Base-by-base conservation (phyloP, 2,888 invertebrate genomes). In the Tridacna gigas region DNA sequence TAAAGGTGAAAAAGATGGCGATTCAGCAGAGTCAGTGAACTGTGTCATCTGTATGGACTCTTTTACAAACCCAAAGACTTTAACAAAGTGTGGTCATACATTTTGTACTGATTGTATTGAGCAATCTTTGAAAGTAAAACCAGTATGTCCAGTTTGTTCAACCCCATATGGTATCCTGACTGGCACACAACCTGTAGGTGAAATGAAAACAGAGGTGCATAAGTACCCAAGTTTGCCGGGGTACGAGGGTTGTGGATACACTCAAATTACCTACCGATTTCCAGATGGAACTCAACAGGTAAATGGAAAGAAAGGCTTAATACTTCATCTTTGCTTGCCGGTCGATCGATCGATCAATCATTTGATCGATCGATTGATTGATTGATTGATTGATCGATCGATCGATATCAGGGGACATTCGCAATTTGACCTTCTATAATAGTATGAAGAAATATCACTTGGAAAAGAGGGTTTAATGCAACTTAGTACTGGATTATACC, bases 91-190 rank as follows among this genome's bases (percentile, higher is more conserved):
- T 83, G 86, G 83, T 26, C 88, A 88, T 69, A 60, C 67, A 15
- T 88, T 83, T 73, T 88, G 88, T 75, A 77, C 67, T 20, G 86
- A 86, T 18, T 88, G 88, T 66, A 86, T 88, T 71, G 85, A 82
- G 7, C 73, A 71, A 18, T 83, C 75, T 22, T 88, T 88, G 60
- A 69, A 56, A 22, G 65, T 77, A 22, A 87, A 83, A 61, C 82
- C 80, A 56, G 83, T 86, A 18, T 91, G 91, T 80, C 90, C 94
- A 90, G 97, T 96, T 97, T 90, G 90, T 79, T 87, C 87, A 15
- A 76, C 69, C 11, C 74, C 84, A 18, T 89, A 77, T 75, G 89
- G 89, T 18, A 69, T 82, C 13, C 45, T 86, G 7, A 84, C 73
- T 20, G 90, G 90, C 25, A 83, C 87, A 45, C 91, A 91, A 74